phyloP scores from a whole-genome alignment of 1,140 invertebrate species.

The Acromyrmex echinatior region DNA sequence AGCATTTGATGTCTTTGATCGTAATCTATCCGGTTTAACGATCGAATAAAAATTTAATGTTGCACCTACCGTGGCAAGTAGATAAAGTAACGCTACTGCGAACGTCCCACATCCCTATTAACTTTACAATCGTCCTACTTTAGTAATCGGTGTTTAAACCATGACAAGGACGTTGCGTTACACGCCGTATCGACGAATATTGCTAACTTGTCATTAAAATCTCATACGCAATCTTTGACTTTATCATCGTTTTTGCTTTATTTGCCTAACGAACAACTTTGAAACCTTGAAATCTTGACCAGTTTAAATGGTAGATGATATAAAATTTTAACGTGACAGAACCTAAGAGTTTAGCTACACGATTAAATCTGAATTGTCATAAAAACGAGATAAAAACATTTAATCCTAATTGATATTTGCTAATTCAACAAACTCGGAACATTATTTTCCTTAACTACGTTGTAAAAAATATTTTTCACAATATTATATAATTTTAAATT shows the following conservation, averaged over 20 bases:
- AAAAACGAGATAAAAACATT: not conserved
- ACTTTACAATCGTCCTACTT: slow-evolving; percentile 60
- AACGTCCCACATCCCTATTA: slow-evolving; percentile 9
- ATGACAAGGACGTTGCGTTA: slow-evolving; percentile 38
- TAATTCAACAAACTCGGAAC: too few species aligned
- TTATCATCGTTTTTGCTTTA: not conserved
- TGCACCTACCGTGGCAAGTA: slow-evolving; percentile 25
- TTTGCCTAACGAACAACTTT: not conserved
- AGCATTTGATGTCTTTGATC: slow-evolving; percentile 24
- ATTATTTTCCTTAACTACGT: too few species aligned
- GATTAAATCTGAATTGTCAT: not conserved
- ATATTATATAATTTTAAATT: too few species aligned
- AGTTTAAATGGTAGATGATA: not conserved
- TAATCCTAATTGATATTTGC: not conserved
- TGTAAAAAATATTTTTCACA: too few species aligned
- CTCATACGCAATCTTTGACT: not conserved
- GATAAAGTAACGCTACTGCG: slow-evolving; percentile 30
- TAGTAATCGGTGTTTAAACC: slow-evolving; percentile 40
- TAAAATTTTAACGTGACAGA: not conserved
- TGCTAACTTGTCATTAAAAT: slow-evolving; percentile 3
- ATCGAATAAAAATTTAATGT: slow-evolving; percentile 55
- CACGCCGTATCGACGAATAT: not conserved
- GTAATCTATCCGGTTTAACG: slow-evolving; percentile 53
- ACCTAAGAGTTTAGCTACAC: not conserved
- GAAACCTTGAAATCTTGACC: slow-evolving; percentile 4